Evolutionary conservation across 2,888 invertebrate genomes (phyloP).

Genomic region (Oligia fasciuncula): DNA sequence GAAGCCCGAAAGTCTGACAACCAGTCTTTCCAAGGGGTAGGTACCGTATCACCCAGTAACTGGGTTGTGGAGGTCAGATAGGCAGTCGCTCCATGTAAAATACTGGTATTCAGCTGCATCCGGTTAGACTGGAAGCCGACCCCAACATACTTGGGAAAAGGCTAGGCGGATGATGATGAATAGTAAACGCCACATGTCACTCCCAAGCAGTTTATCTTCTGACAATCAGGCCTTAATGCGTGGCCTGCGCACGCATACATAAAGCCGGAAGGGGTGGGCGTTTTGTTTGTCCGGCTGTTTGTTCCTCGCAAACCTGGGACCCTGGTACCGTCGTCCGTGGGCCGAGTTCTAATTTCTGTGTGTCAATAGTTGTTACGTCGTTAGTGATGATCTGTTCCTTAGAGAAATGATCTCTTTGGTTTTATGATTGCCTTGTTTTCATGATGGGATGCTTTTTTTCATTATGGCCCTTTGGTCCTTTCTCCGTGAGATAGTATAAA

Average conservation of each 20-base stretch:
- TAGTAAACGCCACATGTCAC: conserved; percentile 32
- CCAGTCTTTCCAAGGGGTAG: too few species aligned
- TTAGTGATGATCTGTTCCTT: conserved; percentile 36
- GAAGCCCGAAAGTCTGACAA: too few species aligned
- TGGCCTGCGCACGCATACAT: conserved; percentile 53
- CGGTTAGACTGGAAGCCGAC: too few species aligned
- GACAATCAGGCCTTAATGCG: conserved; percentile 55
- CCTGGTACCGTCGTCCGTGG: conserved; percentile 27
- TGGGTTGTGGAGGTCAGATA: too few species aligned
- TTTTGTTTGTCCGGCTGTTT: conserved; percentile 65
- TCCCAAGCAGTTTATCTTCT: conserved; percentile 51
- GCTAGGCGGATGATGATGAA: too few species aligned
- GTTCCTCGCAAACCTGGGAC: conserved; percentile 64
- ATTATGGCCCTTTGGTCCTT: too few species aligned
- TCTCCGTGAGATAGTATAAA: too few species aligned
- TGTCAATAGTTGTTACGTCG: conserved; percentile 49
- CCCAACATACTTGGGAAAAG: too few species aligned
- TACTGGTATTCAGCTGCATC: too few species aligned
- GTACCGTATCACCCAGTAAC: too few species aligned
- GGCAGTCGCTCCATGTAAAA: too few species aligned
- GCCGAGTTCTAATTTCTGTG: conserved; percentile 59
- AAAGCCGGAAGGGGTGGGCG: conserved; percentile 69
- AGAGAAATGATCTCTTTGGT: conserved; percentile 22
- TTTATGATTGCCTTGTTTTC: conserved; percentile 5
- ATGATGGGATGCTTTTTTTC: too few species aligned